Evolutionary conservation across 1,140 invertebrate genomes (phyloP).

Genomic region (Tetragnatha versicolor): DNA sequence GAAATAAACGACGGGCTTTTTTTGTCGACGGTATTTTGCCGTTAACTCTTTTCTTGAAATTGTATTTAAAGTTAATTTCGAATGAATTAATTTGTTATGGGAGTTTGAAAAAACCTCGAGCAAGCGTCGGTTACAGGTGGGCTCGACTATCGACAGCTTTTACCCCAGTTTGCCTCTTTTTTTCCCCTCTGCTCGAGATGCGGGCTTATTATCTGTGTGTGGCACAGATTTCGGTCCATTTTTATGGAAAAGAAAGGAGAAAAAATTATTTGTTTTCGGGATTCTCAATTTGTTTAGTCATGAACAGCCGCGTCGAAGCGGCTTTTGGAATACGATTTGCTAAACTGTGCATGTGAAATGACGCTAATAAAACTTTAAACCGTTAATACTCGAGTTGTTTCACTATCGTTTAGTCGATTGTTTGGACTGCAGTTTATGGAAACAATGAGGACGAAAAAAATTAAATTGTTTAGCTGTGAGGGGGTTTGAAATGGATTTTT

Average conservation of each 20-base stretch:
- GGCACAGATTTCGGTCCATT: slow-evolving; percentile 13
- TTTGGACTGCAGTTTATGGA: too few relatives aligned
- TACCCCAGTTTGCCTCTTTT: neutral
- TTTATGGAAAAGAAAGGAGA: neutral
- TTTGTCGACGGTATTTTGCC: slow-evolving; percentile 23
- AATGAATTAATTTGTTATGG: slow-evolving; percentile 52
- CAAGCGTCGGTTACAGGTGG: slow-evolving; percentile 30
- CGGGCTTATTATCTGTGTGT: slow-evolving; percentile 14
- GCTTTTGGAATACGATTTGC: too few relatives aligned
- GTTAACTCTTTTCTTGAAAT: slow-evolving; percentile 56
- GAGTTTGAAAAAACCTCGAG: slow-evolving; percentile 17
- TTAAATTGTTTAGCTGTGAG: too few relatives aligned
- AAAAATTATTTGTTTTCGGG: slow-evolving; percentile 9
- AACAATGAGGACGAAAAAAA: too few relatives aligned
- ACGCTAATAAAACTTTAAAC: too few relatives aligned
- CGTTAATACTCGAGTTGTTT: too few relatives aligned
- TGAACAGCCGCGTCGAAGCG: slow-evolving; percentile 1
- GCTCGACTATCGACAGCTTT: slow-evolving; percentile 45
- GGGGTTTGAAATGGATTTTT: too few relatives aligned
- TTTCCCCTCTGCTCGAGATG: neutral
- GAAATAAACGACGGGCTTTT: slow-evolving; percentile 14
- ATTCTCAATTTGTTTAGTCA: slow-evolving; percentile 43
- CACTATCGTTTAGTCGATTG: too few relatives aligned
- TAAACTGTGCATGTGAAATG: too few relatives aligned
- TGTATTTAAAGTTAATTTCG: slow-evolving; percentile 54